Evolutionary conservation across 1,140 invertebrate species (phyloP).

Genomic region (Musca vetustissima): DNA sequence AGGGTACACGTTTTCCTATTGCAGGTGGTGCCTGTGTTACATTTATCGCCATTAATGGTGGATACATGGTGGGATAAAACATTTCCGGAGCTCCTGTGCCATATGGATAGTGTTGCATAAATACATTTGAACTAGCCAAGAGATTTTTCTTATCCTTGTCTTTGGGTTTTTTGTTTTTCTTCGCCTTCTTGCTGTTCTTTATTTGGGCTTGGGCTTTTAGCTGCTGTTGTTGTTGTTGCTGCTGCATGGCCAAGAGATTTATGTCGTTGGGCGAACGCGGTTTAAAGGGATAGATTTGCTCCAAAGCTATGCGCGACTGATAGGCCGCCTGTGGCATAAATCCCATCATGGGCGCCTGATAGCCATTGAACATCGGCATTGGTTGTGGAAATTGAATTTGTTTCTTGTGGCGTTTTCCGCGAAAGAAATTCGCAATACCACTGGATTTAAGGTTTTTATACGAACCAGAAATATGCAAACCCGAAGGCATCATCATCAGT

Average conservation of each 20-base stretch:
- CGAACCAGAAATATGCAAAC: slow-evolving; percentile 46
- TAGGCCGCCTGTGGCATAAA: slow-evolving; percentile 25
- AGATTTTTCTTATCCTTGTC: slow-evolving; percentile 32
- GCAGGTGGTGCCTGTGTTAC: slow-evolving; percentile 36
- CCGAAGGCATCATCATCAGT: slow-evolving; percentile 52
- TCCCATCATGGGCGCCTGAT: slow-evolving; percentile 4
- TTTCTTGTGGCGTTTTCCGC: slow-evolving; percentile 48
- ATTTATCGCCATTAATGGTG: slow-evolving; percentile 36
- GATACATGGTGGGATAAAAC: slow-evolving; percentile 31
- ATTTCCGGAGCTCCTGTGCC: slow-evolving; percentile 37
- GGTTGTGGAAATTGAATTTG: slow-evolving; percentile 47
- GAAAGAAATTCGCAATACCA: slow-evolving; percentile 47
- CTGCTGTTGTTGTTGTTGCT: slow-evolving; percentile 8
- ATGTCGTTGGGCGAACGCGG: slow-evolving; percentile 47
- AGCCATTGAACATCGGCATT: slow-evolving; percentile 27
- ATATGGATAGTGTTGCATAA: slow-evolving; percentile 38
- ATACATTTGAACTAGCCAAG: slow-evolving; percentile 19
- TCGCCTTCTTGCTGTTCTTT: slow-evolving; percentile 35
- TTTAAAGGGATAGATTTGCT: slow-evolving; percentile 49
- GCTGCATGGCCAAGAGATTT: slow-evolving; percentile 44
- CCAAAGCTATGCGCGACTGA: slow-evolving; percentile 46
- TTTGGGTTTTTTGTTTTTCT: slow-evolving; percentile 48
- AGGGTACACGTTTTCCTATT: slow-evolving; percentile 40
- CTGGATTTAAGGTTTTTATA: slow-evolving; percentile 50
- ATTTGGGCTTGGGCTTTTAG: slow-evolving; percentile 25